Base-by-base conservation (phyloP, 2,797 vertebrate genomes). In the Darevskia mixta region DNA sequence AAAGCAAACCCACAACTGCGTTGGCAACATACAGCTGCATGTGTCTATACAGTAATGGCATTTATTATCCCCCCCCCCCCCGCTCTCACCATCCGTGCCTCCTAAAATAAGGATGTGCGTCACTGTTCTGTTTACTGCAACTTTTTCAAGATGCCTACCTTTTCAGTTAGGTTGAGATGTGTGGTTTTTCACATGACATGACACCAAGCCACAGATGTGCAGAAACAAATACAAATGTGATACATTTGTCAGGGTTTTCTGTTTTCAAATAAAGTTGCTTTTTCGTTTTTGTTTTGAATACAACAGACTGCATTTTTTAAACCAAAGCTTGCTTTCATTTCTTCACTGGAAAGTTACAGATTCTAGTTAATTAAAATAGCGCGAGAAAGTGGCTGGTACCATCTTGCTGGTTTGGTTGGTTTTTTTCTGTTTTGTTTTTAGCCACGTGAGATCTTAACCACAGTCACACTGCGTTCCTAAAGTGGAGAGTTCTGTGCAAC, bases 51-150 rank as follows among this genome's bases (percentile, higher is more conserved):
- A 88, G 79, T 83, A 91, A 88, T 83, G 79, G 64, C 25, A 55
- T 10, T 73, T 71, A 66, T 20, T 17, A 55, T 85, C 88, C 92
- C 71, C 32, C 0, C 79, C 4, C 92, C 89, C 87, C 64, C 0
- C 38, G 35, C 49, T 11, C 11, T 11, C 49, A 49, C 49, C 49
- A 49, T 49, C 49, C 3, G 49, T 55, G 49, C 49, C 49, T 55
- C 49, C 49, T 55, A 61, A 88, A 29, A 94, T 91, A 79, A 64
- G 71, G 79, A 95, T 71, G 35, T 95, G 94, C 90, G 92, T 95
- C 95, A 96, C 2, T 90, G 43, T 58, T 58, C 72, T 92, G 87
- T 94, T 96, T 95, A 96, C 90, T 94, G 93, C 93, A 32, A 41
- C 90, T 86, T 96, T 95, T 92, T 76, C 78, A 92, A 91, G 89